Evolutionary conservation across 64 coral and sea anemone genomes (phyloP).

Genomic region (Stylophora pistillata): DNA sequence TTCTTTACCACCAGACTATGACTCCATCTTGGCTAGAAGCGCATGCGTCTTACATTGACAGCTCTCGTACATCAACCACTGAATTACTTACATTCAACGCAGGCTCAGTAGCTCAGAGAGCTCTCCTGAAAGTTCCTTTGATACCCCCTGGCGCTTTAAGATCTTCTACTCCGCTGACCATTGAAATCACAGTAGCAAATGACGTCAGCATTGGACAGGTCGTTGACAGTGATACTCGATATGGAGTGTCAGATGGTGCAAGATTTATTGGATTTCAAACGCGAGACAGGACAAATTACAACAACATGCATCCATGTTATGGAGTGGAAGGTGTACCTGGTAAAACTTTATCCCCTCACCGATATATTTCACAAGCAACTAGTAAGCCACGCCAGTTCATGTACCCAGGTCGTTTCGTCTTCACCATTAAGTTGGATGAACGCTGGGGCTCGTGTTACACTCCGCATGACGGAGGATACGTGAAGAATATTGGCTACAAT

Average conservation of each 20-base stretch:
- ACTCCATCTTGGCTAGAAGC: conserved; percentile 15
- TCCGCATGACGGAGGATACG: background rate
- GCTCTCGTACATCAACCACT: background rate
- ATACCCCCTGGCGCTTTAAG: background rate
- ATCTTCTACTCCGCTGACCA: background rate
- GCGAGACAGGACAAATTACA: background rate
- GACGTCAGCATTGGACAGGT: conserved; percentile 30
- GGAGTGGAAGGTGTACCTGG: conserved; percentile 4
- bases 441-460: conserved; percentile 13
- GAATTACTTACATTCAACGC: conserved; percentile 15
- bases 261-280: conserved; percentile 10
- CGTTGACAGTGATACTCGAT: conserved; percentile 16
- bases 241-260: conserved; percentile 22
- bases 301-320: background rate
- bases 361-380: background rate
- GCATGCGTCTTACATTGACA: conserved; percentile 31
- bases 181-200: conserved; percentile 4
- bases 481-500: background rate
- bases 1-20: conserved; percentile 16
- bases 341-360: background rate
- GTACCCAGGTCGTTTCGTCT: conserved; percentile 11
- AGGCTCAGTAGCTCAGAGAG: background rate
- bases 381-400: background rate
- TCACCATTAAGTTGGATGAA: conserved; percentile 7
- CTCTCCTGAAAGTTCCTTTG: conserved; percentile 10